A percentile compares a stretch with the other conserved stretches of the same genome.
Conservation (phyloP, 2,113 vertebrate species). For the Steatornis caripensis region DNA sequence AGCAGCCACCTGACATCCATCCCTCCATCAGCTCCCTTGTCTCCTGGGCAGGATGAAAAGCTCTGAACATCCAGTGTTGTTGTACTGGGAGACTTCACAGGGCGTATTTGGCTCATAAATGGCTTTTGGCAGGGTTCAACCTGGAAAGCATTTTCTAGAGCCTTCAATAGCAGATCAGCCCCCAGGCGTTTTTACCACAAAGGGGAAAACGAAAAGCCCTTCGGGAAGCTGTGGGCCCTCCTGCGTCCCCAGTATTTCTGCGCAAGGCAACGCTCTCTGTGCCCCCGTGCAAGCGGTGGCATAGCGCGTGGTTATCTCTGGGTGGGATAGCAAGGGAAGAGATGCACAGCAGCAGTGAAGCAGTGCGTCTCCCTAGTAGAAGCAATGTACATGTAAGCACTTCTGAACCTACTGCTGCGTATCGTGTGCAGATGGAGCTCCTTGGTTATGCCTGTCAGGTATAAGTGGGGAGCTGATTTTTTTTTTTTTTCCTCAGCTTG, state of each 20-base stretch:
- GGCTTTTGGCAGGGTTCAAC: neutral
- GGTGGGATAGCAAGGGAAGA: neutral
- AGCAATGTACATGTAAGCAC: neutral
- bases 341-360: neutral
- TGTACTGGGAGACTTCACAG: neutral
- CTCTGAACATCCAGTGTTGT: neutral
- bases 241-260: neutral
- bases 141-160: neutral
- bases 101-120: neutral
- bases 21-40: neutral
- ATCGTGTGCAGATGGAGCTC: neutral
- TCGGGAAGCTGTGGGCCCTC: neutral
- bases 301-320: neutral
- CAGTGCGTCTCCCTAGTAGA: neutral
- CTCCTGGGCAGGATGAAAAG: neutral
- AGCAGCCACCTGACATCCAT: neutral
- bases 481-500: neutral
- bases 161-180: neutral
- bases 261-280: neutral
- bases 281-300: neutral
- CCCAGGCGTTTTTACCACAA: neutral
- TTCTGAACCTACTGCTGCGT: neutral
- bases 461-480: neutral
- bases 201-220: neutral
- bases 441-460: constrained; percentile 36